Evolutionary conservation across 2,797 vertebrate genomes (phyloP).

Genomic region (Poeciliopsis paucimaculata): DNA sequence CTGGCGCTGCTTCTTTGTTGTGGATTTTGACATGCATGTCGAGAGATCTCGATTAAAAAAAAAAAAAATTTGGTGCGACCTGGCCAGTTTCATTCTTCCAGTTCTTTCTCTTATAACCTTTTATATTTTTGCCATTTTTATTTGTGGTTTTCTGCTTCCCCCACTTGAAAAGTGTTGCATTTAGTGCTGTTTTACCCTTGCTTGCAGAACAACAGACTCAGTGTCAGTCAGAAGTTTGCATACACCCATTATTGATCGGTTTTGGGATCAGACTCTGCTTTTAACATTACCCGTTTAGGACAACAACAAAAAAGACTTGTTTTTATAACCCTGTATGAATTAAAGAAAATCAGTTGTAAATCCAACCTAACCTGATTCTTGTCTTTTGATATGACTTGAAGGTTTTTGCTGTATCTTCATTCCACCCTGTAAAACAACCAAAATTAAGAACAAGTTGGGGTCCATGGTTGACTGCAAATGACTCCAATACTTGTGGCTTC

Average conservation of each 20-base stretch:
- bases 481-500: background rate
- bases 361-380: background rate
- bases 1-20: constrained; percentile 18
- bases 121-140: background rate
- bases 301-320: background rate
- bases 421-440: background rate
- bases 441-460: background rate
- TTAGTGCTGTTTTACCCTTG: background rate
- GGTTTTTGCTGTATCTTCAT: background rate
- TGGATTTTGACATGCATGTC: constrained; percentile 29
- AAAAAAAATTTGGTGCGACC: constrained; percentile 15
- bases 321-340: background rate
- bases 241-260: background rate
- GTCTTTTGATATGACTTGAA: background rate
- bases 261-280: background rate
- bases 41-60: background rate
- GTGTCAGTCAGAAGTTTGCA: background rate
- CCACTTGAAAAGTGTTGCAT: background rate
- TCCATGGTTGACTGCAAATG: too few species aligned
- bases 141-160: background rate
- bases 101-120: constrained; percentile 50
- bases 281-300: background rate
- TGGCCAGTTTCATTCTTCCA: constrained; percentile 43
- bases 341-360: background rate
- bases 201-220: background rate